phyloP scores from a whole-genome alignment of 2,888 invertebrate genomes.

The Pherbina coryleti region DNA sequence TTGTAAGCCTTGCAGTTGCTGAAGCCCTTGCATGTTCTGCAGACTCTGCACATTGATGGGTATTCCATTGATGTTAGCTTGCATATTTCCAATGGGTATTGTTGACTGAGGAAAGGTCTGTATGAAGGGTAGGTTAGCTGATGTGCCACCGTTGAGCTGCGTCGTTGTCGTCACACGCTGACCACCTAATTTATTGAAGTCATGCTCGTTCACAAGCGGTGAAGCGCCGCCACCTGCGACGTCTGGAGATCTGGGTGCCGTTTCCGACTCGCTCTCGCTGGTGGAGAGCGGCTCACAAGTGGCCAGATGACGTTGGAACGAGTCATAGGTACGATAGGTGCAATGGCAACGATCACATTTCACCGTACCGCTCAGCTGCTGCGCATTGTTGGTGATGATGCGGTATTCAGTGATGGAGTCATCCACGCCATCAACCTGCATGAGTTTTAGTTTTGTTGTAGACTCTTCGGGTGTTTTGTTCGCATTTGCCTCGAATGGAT shows the following conservation, averaged over 20 bases:
- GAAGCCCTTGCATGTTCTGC: slow-evolving; percentile 45
- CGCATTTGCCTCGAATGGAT: slow-evolving; percentile 52
- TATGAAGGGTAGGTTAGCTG: slow-evolving; percentile 58
- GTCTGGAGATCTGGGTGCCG: slow-evolving; percentile 71
- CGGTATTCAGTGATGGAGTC: slow-evolving; percentile 73
- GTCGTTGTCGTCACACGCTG: background rate
- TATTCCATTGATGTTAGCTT: slow-evolving; percentile 47
- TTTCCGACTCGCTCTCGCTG: slow-evolving; percentile 85
- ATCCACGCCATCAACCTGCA: slow-evolving; percentile 79
- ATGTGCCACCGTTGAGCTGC: slow-evolving; percentile 45
- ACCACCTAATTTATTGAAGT: slow-evolving; percentile 55
- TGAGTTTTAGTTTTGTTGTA: slow-evolving; percentile 70
- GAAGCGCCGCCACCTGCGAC: slow-evolving; percentile 32
- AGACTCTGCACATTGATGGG: slow-evolving; percentile 48
- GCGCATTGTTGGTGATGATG: slow-evolving; percentile 67
- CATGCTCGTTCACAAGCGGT: slow-evolving; percentile 32
- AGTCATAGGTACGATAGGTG: slow-evolving; percentile 85
- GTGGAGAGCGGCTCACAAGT: slow-evolving; percentile 82
- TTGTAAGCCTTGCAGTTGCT: slow-evolving; percentile 47
- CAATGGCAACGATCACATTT: slow-evolving; percentile 90
- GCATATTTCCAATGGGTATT: slow-evolving; percentile 58
- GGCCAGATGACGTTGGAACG: slow-evolving; percentile 83
- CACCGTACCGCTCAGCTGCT: slow-evolving; percentile 73
- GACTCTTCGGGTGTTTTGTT: slow-evolving; percentile 50
- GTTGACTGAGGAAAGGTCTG: slow-evolving; percentile 54